These are phyloP conservation scores for Spheniscus mendiculus DNA, from an alignment of 2,113 vertebrate genomes.

Conservation along the genomic window DNA sequence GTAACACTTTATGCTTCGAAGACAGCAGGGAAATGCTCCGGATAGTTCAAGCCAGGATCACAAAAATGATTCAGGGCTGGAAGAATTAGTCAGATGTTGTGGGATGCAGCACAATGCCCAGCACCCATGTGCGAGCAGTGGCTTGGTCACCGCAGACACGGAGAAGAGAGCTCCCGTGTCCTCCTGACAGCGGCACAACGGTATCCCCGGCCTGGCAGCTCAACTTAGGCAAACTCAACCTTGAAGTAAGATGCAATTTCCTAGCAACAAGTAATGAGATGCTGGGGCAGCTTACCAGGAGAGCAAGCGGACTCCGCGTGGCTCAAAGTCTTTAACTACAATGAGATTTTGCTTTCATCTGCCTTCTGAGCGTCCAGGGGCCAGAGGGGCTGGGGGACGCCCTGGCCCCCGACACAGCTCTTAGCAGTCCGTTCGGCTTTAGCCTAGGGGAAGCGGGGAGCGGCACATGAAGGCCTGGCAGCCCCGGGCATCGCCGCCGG, in stretches of 20 bases:
- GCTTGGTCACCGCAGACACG: not conserved
- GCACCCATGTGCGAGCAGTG: rapidly evolving
- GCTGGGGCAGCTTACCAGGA: not conserved
- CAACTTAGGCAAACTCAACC: not conserved
- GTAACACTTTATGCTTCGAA: not conserved
- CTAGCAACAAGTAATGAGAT: not conserved
- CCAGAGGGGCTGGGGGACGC: not conserved
- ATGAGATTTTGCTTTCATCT: not conserved
- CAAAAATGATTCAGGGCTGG: not conserved
- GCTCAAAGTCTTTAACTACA: not conserved
- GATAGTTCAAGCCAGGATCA: not conserved
- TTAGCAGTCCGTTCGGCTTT: rapidly evolving
- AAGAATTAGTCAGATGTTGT: not conserved
- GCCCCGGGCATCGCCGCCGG: rapidly evolving
- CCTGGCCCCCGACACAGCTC: not conserved
- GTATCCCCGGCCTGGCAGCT: not conserved
- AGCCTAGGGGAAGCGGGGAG: not conserved
- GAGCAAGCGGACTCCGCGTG: rapidly evolving
- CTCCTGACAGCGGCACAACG: not conserved
- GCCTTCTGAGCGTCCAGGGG: not conserved
- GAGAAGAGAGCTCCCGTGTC: not conserved
- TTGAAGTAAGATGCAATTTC: not conserved
- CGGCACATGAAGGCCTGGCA: rapidly evolving
- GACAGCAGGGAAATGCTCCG: rapidly evolving
- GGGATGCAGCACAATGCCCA: not conserved